Evolutionary conservation across 2,888 invertebrate species (phyloP).

Genomic region (Microplitis deprimator): DNA sequence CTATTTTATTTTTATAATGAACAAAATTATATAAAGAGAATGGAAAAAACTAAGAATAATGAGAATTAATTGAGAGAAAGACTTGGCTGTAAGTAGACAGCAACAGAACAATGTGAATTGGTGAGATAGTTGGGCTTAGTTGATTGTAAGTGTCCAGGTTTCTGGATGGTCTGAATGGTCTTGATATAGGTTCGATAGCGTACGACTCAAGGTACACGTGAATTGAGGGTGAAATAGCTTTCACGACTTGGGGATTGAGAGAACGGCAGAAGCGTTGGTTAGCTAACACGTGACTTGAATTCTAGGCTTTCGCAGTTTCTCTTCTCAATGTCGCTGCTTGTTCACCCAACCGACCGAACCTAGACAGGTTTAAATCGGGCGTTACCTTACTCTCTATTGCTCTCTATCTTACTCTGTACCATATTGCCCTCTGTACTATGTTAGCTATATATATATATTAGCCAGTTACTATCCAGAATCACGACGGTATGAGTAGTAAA

Average conservation of each 20-base stretch:
- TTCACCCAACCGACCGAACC: slow-evolving; percentile 45
- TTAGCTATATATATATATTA: background rate
- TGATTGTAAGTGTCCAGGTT: no score
- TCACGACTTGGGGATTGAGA: slow-evolving; percentile 54
- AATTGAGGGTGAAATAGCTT: slow-evolving; percentile 52
- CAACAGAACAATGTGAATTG: slow-evolving; percentile 25
- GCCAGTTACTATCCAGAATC: slow-evolving; percentile 13
- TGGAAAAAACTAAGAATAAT: slow-evolving; percentile 6
- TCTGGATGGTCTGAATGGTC: no score
- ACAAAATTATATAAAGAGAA: background rate
- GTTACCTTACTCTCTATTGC: background rate
- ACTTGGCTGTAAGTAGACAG: slow-evolving; percentile 22
- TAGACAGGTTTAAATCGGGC: slow-evolving; percentile 35
- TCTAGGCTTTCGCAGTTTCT: slow-evolving; percentile 50
- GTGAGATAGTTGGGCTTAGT: background rate
- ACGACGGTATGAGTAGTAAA: slow-evolving; percentile 11
- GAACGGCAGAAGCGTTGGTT: slow-evolving; percentile 57
- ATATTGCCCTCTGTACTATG: background rate
- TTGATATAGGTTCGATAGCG: background rate
- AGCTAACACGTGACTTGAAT: slow-evolving; percentile 65
- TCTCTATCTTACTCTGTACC: background rate
- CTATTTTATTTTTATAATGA: no score
- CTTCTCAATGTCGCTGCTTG: slow-evolving; percentile 51
- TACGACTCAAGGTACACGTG: slow-evolving; percentile 32
- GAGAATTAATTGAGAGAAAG: background rate